Percentiles rank a stretch among this genome's conserved stretches.
These are phyloP conservation scores for Drosophila nannoptera DNA, from an alignment of 1,140 invertebrate genomes.

Conservation along the genomic window DNA sequence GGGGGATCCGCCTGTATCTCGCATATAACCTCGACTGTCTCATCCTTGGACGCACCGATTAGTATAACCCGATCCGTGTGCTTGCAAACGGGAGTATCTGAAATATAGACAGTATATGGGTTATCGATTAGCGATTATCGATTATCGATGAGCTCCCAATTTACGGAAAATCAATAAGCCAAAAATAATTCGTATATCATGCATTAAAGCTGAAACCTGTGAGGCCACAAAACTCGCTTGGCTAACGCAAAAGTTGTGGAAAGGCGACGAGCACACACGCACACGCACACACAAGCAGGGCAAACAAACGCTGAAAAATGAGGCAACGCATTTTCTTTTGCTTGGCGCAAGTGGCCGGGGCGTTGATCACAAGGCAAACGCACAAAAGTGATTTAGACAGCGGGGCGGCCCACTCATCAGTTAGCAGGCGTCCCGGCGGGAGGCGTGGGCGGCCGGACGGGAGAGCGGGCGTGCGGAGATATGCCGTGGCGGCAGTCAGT, in stretches of 20 bases:
- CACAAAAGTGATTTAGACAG: constrained; percentile 76
- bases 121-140: too few species aligned
- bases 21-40: constrained; percentile 90
- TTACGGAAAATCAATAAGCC: background rate
- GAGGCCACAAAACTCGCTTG: background rate
- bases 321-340: constrained; percentile 46
- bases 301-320: constrained; percentile 44
- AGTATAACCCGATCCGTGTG: constrained; percentile 85
- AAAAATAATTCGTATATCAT: background rate
- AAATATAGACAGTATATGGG: background rate
- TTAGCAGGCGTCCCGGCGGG: constrained; percentile 7
- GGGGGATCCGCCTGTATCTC: constrained; percentile 93
- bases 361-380: constrained; percentile 49
- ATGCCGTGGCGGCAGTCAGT: constrained; percentile 31
- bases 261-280: constrained; percentile 2
- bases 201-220: background rate
- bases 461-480: background rate
- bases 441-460: background rate
- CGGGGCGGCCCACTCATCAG: constrained; percentile 60
- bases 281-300: background rate
- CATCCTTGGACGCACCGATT: constrained; percentile 90
- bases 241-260: constrained; percentile 41
- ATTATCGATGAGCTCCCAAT: background rate
- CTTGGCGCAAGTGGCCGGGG: constrained; percentile 18
- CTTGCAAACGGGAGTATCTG: constrained; percentile 91